A percentile compares a stretch with the other conserved stretches of the same genome.
Conservation (phyloP, 2,113 vertebrate species). For the Prionailurus viverrinus region DNA sequence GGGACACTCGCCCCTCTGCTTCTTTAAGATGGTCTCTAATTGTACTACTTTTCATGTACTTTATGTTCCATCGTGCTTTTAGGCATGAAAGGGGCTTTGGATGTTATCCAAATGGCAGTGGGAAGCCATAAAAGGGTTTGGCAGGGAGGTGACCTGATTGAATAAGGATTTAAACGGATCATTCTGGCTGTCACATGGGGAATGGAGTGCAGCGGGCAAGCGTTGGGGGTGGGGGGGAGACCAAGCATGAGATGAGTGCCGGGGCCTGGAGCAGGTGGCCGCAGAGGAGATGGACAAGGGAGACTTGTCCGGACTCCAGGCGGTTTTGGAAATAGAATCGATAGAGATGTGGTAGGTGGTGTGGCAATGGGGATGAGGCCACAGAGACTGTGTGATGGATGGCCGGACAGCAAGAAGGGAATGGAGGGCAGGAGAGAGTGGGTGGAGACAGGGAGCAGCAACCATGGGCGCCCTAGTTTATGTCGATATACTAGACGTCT, state of each 20-base stretch:
- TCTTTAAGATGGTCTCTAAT: neutral
- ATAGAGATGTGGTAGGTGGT: neutral
- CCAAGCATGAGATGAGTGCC: rapidly evolving
- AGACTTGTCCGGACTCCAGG: neutral
- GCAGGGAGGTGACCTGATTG: neutral
- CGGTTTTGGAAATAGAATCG: neutral
- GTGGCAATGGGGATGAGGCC: rapidly evolving
- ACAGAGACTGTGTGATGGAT: too few relatives aligned
- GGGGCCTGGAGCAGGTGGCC: rapidly evolving
- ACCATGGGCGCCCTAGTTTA: rapidly evolving
- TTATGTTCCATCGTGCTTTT: neutral
- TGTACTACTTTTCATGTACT: neutral
- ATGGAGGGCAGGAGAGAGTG: neutral
- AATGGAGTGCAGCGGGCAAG: rapidly evolving
- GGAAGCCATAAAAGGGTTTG: neutral
- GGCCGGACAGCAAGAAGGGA: neutral
- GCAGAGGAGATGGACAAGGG: neutral
- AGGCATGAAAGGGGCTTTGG: neutral
- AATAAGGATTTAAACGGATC: neutral
- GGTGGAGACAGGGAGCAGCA: rapidly evolving
- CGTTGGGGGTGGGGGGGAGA: neutral
- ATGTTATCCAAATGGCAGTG: neutral
- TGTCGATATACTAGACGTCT: rapidly evolving
- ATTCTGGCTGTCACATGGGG: neutral
- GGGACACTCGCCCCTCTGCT: neutral